These are phyloP conservation scores for Zaprionus vittiger DNA, from an alignment of 1,140 invertebrate genomes.

Conservation along the genomic window DNA sequence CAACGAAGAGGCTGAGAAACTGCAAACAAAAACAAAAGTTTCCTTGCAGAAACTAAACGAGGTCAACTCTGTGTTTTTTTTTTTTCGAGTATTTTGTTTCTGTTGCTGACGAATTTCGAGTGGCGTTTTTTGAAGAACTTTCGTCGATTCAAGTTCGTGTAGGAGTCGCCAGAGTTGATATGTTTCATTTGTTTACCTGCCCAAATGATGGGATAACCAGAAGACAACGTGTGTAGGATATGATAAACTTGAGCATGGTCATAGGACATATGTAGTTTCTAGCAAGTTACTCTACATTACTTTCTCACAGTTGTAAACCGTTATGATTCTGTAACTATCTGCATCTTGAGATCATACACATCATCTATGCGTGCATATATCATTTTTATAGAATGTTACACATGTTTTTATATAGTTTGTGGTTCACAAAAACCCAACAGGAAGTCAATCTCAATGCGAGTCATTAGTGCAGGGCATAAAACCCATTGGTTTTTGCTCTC, in stretches of 20 bases:
- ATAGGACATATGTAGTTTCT: background rate
- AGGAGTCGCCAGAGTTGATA: background rate
- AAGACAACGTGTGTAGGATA: background rate
- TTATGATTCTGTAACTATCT: background rate
- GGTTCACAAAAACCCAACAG: constrained; percentile 30
- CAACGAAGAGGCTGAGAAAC: constrained; percentile 31
- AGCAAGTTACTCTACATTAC: background rate
- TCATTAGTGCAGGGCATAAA: constrained; percentile 45
- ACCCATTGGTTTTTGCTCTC: constrained; percentile 20
- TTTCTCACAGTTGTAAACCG: background rate
- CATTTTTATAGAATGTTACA: constrained; percentile 19
- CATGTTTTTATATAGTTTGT: constrained; percentile 23
- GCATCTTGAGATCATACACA: background rate
- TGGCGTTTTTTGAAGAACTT: constrained; percentile 34
- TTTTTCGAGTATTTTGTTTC: constrained; percentile 3
- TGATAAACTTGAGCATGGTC: background rate
- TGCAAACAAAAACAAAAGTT: constrained; percentile 63
- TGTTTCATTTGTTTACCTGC: background rate
- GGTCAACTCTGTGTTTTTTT: constrained; percentile 33
- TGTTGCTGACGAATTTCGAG: constrained; percentile 34
- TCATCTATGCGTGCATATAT: background rate
- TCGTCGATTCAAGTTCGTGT: constrained; percentile 1
- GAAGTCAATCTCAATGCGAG: constrained; percentile 51
- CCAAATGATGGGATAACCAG: background rate
- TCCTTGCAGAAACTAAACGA: constrained; percentile 33